Evolutionary conservation across 92 coral and sea anemone genomes (phyloP).

Genomic region (Hydrozoanthus gracilis): DNA sequence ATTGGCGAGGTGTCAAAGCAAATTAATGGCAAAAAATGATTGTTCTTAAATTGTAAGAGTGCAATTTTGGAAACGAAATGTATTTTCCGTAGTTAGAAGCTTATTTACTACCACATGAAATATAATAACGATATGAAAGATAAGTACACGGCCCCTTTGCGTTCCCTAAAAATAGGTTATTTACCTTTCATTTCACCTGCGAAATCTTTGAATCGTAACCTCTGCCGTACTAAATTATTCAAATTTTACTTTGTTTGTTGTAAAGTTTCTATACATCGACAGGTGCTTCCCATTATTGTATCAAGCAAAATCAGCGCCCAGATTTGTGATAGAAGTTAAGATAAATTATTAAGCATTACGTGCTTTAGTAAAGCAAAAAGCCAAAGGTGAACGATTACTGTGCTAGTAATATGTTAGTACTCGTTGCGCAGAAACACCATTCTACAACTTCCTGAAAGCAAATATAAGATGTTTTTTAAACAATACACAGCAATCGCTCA

Average conservation of each 20-base stretch:
- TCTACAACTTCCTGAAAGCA: no score
- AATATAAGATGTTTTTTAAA: no score
- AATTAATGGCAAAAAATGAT: constrained; percentile 24
- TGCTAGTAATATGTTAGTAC: no score
- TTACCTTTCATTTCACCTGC: neutral
- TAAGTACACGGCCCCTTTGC: neutral
- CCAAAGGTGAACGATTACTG: neutral
- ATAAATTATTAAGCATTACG: neutral
- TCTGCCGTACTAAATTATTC: constrained; percentile 7
- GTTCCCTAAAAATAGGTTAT: neutral
- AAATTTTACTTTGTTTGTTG: neutral
- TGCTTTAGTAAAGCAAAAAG: neutral
- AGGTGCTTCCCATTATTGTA: constrained; percentile 2
- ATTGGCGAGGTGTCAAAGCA: constrained; percentile 24
- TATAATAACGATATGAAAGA: neutral
- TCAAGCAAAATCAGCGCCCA: neutral
- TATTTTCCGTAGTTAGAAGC: neutral
- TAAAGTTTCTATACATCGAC: constrained; percentile 4
- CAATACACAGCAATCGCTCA: no score
- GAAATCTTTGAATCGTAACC: neutral
- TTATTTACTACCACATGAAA: neutral
- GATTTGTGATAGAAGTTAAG: neutral
- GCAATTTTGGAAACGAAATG: neutral
- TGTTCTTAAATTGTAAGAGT: neutral
- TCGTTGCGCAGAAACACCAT: no score